Percentiles rank a stretch among this genome's conserved stretches.
These are phyloP conservation scores for Polyommatus icarus DNA, from an alignment of 2,888 invertebrate genomes.

Conservation along the genomic window DNA sequence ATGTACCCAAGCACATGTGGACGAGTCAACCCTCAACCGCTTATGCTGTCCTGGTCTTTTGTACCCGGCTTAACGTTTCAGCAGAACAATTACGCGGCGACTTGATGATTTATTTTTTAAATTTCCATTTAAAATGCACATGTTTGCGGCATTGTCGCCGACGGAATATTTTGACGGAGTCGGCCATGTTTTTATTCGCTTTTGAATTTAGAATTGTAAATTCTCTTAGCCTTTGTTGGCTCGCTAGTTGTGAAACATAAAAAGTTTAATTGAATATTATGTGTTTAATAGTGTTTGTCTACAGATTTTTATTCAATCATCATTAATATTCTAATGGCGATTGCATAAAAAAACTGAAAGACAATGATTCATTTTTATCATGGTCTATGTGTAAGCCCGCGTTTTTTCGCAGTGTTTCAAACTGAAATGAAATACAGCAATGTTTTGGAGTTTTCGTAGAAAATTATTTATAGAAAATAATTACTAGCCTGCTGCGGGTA, in stretches of 20 bases:
- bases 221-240: neutral
- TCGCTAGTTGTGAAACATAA: neutral
- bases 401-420: too few relatives aligned
- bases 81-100: conserved; percentile 11
- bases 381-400: too few relatives aligned
- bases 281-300: too few relatives aligned
- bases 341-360: too few relatives aligned
- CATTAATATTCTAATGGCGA: too few relatives aligned
- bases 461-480: too few relatives aligned
- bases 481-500: neutral
- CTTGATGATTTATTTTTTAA: conserved; percentile 21
- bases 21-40: neutral
- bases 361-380: too few relatives aligned
- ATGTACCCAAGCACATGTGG: neutral
- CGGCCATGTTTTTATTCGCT: neutral
- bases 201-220: neutral
- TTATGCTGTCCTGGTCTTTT: conserved; percentile 6
- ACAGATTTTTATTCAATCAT: too few relatives aligned
- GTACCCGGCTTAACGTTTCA: conserved; percentile 8
- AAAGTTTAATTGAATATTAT: neutral
- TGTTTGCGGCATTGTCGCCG: conserved; percentile 1
- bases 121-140: conserved; percentile 21
- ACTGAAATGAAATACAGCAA: too few relatives aligned
- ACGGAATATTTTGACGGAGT: neutral
- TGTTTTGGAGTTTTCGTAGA: too few relatives aligned